These are phyloP conservation scores for Tetramorium simillimum DNA, from an alignment of 1,140 invertebrate species.

Conservation along the genomic window DNA sequence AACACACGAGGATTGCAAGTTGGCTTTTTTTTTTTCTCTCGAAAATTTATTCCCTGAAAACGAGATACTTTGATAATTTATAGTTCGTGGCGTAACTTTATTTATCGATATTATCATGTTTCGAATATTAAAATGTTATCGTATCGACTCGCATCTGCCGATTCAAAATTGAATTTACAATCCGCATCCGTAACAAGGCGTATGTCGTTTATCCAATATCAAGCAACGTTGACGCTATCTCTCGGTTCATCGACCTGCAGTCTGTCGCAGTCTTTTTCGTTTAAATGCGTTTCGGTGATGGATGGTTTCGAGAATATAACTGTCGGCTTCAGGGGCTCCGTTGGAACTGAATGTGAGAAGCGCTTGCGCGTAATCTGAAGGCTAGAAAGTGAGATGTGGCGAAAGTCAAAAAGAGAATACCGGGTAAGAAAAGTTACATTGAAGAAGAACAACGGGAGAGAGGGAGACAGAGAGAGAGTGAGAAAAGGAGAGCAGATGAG, in stretches of 20 bases:
- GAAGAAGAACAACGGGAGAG: neutral
- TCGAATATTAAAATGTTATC: slow-evolving; percentile 30
- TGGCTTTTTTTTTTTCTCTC: neutral
- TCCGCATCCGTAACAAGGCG: slow-evolving; percentile 37
- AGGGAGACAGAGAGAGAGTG: neutral
- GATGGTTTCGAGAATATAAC: slow-evolving; percentile 56
- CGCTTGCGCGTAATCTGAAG: slow-evolving; percentile 31
- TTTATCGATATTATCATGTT: neutral
- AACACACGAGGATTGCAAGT: neutral
- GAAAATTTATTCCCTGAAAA: slow-evolving; percentile 12
- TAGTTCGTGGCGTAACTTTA: neutral
- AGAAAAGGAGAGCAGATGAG: slow-evolving; percentile 14
- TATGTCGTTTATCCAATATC: slow-evolving; percentile 53
- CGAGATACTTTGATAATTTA: neutral
- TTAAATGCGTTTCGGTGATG: slow-evolving; percentile 57
- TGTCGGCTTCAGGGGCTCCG: slow-evolving; percentile 10
- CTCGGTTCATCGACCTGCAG: slow-evolving; percentile 28
- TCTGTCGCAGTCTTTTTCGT: slow-evolving; percentile 52
- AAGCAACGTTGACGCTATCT: slow-evolving; percentile 44
- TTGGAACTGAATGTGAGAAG: slow-evolving; percentile 16
- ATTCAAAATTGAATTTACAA: slow-evolving; percentile 48
- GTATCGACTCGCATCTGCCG: neutral
- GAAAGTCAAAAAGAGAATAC: slow-evolving; percentile 41
- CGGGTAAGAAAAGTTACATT: slow-evolving; percentile 19
- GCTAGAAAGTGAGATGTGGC: slow-evolving; percentile 47